Evolutionary conservation across 2,888 invertebrate genomes (phyloP).

Genomic region (Eilema caniola): DNA sequence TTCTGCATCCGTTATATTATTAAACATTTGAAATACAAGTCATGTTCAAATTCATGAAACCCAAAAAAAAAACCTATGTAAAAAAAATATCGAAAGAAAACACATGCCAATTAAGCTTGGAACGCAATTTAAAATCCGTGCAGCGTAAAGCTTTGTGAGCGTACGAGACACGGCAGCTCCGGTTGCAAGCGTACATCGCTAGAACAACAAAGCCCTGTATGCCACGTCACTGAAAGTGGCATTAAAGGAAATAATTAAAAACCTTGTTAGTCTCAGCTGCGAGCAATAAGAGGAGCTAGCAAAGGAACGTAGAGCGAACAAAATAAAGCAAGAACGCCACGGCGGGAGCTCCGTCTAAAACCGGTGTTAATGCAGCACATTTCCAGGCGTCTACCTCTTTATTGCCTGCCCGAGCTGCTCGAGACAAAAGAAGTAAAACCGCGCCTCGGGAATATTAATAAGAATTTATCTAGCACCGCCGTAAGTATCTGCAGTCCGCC

Average conservation of each 20-base stretch:
- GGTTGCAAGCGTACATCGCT: constrained; percentile 35
- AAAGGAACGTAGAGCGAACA: constrained; percentile 76
- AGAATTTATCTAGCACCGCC: constrained; percentile 71
- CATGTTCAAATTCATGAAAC: not conserved
- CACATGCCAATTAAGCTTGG: not conserved
- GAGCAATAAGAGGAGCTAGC: constrained; percentile 77
- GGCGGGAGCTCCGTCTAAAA: constrained; percentile 62
- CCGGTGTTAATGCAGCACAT: constrained; percentile 83
- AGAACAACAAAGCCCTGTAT: constrained; percentile 62
- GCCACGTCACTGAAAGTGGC: constrained; percentile 75
- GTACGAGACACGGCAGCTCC: constrained; percentile 28
- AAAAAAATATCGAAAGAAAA: constrained; percentile 20
- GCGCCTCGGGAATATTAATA: constrained; percentile 77
- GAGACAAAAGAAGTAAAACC: constrained; percentile 81
- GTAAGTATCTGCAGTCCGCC: constrained; percentile 56
- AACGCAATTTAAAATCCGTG: constrained; percentile 30
- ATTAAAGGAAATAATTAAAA: constrained; percentile 86
- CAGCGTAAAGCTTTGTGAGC: constrained; percentile 29
- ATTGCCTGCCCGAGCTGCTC: constrained; percentile 71
- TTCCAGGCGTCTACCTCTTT: constrained; percentile 81
- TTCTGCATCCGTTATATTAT: too few relatives aligned
- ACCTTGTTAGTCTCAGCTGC: constrained; percentile 81
- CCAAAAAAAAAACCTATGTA: constrained; percentile 4
- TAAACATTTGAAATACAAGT: too few relatives aligned
- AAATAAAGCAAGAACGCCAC: constrained; percentile 73